These are phyloP conservation scores for Scelioninae gen. 1 DNA, from an alignment of 2,888 invertebrate species.

Conservation along the genomic window DNA sequence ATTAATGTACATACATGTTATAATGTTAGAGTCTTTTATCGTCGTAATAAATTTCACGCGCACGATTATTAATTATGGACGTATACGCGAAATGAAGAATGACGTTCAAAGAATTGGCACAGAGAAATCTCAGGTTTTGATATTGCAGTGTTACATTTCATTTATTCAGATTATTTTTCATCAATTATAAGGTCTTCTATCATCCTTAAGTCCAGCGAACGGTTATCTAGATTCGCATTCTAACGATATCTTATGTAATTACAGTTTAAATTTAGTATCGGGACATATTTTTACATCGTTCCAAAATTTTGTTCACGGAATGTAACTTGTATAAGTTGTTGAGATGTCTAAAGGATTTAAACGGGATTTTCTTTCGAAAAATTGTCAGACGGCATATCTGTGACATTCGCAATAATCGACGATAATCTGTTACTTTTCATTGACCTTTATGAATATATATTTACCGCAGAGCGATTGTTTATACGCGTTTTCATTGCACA, in stretches of 20 bases:
- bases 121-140: conserved; percentile 63
- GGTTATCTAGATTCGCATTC: conserved; percentile 8
- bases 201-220: conserved; percentile 36
- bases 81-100: conserved; percentile 60
- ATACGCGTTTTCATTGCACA: conserved; percentile 66
- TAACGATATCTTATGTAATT: conserved; percentile 22
- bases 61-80: conserved; percentile 70
- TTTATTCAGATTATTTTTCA: conserved; percentile 58
- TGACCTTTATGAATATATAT: conserved; percentile 36
- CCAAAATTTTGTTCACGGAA: conserved; percentile 7
- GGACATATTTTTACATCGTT: conserved; percentile 29
- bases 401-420: conserved; percentile 64
- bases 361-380: conserved; percentile 43
- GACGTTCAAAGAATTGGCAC: conserved; percentile 55
- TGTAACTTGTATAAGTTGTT: not conserved
- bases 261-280: conserved; percentile 9
- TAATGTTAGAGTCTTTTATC: conserved; percentile 83
- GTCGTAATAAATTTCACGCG: conserved; percentile 79
- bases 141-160: conserved; percentile 51
- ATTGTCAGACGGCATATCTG: conserved; percentile 61
- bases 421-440: conserved; percentile 34
- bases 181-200: conserved; percentile 41
- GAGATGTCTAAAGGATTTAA: conserved; percentile 38
- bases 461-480: conserved; percentile 51
- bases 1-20: conserved; percentile 83